A percentile compares a stretch with the other conserved stretches of the same genome.
phyloP scores from a whole-genome alignment of 2,888 invertebrate genomes.

The Hirtodrosophila confusa region DNA sequence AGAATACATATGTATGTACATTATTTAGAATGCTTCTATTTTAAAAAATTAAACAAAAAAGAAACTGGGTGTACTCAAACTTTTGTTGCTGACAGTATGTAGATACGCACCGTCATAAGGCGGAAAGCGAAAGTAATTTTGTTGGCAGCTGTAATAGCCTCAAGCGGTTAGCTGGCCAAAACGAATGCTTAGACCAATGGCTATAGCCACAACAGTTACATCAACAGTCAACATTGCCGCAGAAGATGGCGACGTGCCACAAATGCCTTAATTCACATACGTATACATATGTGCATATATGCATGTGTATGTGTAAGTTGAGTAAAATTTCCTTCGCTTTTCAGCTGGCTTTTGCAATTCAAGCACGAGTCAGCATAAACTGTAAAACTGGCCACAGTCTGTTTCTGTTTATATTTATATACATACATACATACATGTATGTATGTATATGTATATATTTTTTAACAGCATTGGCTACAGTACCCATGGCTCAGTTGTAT shows the following conservation, averaged over 20 bases:
- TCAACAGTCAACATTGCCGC: constrained; percentile 57
- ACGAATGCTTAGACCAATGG: constrained; percentile 62
- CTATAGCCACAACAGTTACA: constrained; percentile 57
- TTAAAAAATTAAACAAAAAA: too few species aligned
- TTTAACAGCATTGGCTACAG: constrained; percentile 29
- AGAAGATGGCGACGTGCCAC: constrained; percentile 54
- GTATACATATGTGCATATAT: background rate
- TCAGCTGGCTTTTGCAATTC: constrained; percentile 48
- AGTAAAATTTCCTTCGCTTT: constrained; percentile 9
- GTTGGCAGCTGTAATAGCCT: constrained; percentile 53
- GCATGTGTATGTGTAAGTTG: background rate
- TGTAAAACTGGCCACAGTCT: constrained; percentile 2
- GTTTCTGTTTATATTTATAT: background rate
- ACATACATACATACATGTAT: too few species aligned
- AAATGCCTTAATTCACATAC: constrained; percentile 54
- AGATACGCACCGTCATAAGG: constrained; percentile 27
- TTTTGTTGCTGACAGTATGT: constrained; percentile 4
- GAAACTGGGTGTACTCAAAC: background rate
- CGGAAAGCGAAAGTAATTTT: constrained; percentile 76
- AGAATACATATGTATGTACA: too few species aligned
- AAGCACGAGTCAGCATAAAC: constrained; percentile 45
- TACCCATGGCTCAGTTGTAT: constrained; percentile 58
- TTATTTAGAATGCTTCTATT: too few species aligned
- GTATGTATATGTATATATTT: too few species aligned
- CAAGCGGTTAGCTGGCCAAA: constrained; percentile 46